phyloP scores from a whole-genome alignment of 2,113 vertebrate genomes.

The Nyctereutes procyonoides region DNA sequence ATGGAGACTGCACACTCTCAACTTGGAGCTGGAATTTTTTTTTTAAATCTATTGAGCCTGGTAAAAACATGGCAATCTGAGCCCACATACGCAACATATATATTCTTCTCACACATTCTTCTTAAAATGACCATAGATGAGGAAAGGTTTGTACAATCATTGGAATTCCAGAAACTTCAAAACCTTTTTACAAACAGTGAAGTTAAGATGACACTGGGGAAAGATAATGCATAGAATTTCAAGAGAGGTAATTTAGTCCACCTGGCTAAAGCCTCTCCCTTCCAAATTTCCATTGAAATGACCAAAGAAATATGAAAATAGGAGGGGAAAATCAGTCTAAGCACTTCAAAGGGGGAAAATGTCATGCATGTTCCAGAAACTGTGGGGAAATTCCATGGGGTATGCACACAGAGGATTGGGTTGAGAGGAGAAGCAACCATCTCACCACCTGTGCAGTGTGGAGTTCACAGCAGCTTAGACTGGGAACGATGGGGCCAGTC shows the following conservation, averaged over 20 bases:
- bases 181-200: neutral
- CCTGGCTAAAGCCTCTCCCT: neutral
- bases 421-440: accelerated
- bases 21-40: neutral
- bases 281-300: neutral
- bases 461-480: neutral
- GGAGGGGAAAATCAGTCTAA: neutral
- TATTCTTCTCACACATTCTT: neutral
- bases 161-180: neutral
- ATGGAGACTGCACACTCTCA: neutral
- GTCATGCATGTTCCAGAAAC: neutral
- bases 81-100: accelerated
- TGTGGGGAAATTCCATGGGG: neutral
- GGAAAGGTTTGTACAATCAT: neutral
- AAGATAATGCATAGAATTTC: neutral
- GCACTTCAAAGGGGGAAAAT: neutral
- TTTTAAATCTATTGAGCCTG: neutral
- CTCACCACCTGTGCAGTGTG: neutral
- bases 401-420: accelerated
- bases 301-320: neutral
- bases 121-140: neutral
- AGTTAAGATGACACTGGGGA: neutral
- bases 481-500: no score
- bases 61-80: neutral
- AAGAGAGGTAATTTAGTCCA: neutral